Percentiles rank a stretch among this genome's conserved stretches.
Evolutionary conservation across 1,140 invertebrate genomes (phyloP).

Genomic region (Drosophila nikananu): DNA sequence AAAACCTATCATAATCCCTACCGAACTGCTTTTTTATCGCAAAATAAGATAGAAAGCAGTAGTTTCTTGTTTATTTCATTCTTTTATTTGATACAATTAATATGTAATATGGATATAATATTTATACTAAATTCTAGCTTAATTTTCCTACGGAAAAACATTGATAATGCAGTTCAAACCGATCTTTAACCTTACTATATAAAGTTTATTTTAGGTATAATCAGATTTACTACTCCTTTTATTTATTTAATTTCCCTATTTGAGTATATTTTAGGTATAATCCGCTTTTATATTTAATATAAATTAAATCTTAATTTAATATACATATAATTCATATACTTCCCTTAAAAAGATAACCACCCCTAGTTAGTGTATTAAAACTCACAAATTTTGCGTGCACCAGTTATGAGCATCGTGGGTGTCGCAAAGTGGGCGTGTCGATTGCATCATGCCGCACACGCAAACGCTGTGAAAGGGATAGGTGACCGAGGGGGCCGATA

Average conservation of each 20-base stretch:
- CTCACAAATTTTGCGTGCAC: slow-evolving; percentile 58
- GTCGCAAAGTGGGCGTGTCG: slow-evolving; percentile 67
- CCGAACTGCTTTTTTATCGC: too few relatives aligned
- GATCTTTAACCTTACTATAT: neutral
- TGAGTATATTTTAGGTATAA: neutral
- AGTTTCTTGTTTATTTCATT: too few relatives aligned
- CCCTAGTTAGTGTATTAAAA: slow-evolving; percentile 16
- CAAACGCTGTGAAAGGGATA: slow-evolving; percentile 13
- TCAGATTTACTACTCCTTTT: too few relatives aligned
- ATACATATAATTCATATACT: too few relatives aligned
- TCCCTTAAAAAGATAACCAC: neutral
- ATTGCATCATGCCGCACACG: slow-evolving; percentile 43
- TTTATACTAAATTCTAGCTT: too few relatives aligned
- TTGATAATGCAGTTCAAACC: neutral
- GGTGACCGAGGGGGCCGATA: neutral
- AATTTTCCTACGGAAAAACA: neutral
- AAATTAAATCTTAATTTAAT: neutral
- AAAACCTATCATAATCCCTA: too few relatives aligned
- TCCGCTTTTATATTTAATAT: too few relatives aligned
- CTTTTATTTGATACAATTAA: too few relatives aligned
- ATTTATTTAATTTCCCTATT: too few relatives aligned
- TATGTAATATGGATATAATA: too few relatives aligned
- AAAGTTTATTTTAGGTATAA: too few relatives aligned
- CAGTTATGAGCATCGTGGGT: slow-evolving; percentile 51
- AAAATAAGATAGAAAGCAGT: too few relatives aligned